Percentiles rank a stretch among this genome's conserved stretches.
phyloP scores from a whole-genome alignment of 2,113 vertebrate genomes.

The Plectropomus leopardus region DNA sequence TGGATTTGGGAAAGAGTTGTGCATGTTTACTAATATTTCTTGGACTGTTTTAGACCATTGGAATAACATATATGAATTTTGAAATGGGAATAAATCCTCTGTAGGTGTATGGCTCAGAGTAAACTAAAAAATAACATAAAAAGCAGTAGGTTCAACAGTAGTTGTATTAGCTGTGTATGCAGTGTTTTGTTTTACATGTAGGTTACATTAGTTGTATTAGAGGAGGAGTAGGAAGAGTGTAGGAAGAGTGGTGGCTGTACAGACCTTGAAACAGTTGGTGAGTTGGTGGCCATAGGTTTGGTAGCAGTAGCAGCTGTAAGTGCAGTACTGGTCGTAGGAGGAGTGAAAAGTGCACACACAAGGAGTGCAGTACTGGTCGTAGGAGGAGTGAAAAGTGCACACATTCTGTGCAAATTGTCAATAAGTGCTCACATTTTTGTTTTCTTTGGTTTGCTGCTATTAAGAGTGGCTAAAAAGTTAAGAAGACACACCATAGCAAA shows the following conservation, averaged over 20 bases:
- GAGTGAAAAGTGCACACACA: not conserved
- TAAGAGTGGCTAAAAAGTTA: not conserved
- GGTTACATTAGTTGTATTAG: not conserved
- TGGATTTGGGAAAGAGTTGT: no score
- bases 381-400: not conserved
- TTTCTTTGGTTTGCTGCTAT: not conserved
- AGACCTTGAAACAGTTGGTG: not conserved
- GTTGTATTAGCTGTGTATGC: not conserved
- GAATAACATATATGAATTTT: no score
- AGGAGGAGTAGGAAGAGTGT: no score
- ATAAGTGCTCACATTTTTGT: slow-evolving; percentile 2
- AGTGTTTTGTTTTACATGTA: not conserved
- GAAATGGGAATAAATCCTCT: no score
- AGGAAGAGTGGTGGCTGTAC: not conserved
- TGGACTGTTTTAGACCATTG: no score
- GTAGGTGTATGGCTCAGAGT: no score
- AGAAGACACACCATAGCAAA: not conserved
- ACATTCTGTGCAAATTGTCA: not conserved
- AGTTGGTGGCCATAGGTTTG: not conserved
- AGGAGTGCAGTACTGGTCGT: not conserved
- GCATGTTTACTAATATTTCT: no score
- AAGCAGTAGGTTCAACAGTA: not conserved
- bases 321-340: not conserved
- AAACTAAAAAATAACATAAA: no score
- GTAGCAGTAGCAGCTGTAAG: not conserved